A percentile compares a stretch with the other conserved stretches of the same genome.
Evolutionary conservation across 2,888 invertebrate genomes (phyloP).

Genomic region (Apamea sordens): DNA sequence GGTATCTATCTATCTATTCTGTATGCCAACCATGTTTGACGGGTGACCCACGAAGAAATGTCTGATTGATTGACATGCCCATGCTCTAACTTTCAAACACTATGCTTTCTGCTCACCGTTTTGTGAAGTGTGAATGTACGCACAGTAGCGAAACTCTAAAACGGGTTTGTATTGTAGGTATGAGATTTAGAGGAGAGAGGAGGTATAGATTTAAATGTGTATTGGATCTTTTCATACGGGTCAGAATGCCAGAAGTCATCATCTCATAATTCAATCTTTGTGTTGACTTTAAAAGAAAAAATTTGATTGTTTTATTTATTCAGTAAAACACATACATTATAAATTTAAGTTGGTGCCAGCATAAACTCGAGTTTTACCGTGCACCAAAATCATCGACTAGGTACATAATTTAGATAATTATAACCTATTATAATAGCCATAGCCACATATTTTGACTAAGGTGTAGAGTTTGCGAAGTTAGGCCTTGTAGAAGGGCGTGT

Average conservation of each 20-base stretch:
- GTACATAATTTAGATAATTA: too few relatives aligned
- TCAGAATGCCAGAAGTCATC: constrained; percentile 12
- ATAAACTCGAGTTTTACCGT: too few relatives aligned
- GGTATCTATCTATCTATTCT: constrained; percentile 59
- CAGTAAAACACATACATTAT: too few relatives aligned
- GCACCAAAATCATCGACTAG: too few relatives aligned
- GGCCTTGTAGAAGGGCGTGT: too few relatives aligned
- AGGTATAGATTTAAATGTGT: too few relatives aligned
- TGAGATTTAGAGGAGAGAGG: too few relatives aligned
- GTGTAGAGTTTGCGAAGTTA: too few relatives aligned
- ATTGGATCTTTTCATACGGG: neutral
- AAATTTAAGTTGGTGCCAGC: too few relatives aligned
- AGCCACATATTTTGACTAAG: too few relatives aligned
- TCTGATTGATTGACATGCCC: constrained; percentile 27
- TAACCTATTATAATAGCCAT: too few relatives aligned
- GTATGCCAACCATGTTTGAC: constrained; percentile 53
- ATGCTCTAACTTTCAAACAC: neutral
- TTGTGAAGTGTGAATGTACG: neutral
- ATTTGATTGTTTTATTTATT: neutral
- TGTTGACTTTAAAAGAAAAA: constrained; percentile 14
- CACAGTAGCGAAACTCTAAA: neutral
- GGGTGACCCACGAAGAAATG: constrained; percentile 18
- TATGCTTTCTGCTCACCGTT: constrained; percentile 1
- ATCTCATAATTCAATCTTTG: constrained; percentile 16
- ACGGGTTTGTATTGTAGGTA: neutral